These are phyloP conservation scores for Megaceryle maxima DNA, from an alignment of 2,113 vertebrate species.

Conservation along the genomic window DNA sequence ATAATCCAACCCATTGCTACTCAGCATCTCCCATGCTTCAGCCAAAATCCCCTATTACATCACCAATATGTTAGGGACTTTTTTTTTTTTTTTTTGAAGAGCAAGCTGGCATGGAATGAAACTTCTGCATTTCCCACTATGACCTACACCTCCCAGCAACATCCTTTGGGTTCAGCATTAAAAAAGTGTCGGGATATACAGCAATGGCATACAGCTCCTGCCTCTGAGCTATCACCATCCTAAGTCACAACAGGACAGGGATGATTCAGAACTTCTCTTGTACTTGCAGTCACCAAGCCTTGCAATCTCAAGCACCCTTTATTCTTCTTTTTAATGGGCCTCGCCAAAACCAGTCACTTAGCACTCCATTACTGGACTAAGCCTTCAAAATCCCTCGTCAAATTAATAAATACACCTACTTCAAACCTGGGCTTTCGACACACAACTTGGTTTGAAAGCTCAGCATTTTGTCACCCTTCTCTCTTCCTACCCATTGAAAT, in stretches of 20 bases:
- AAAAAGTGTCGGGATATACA: not conserved
- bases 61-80: accelerated
- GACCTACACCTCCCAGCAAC: not conserved
- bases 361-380: not conserved
- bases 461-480: not conserved
- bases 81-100: not conserved
- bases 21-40: not conserved
- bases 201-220: not conserved
- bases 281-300: not conserved
- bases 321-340: not conserved
- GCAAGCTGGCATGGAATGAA: not conserved
- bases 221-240: not conserved
- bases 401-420: not conserved
- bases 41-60: not conserved
- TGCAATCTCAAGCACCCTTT: not conserved
- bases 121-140: not conserved
- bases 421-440: not conserved
- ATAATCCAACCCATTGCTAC: not conserved
- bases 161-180: not conserved
- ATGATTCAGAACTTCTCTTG: not conserved
- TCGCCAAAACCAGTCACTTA: not conserved
- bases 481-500: not conserved
- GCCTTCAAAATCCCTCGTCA: not conserved
- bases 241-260: not conserved
- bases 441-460: accelerated